These are phyloP conservation scores for Tapirus indicus DNA, from an alignment of 2,797 vertebrate species.

Conservation along the genomic window DNA sequence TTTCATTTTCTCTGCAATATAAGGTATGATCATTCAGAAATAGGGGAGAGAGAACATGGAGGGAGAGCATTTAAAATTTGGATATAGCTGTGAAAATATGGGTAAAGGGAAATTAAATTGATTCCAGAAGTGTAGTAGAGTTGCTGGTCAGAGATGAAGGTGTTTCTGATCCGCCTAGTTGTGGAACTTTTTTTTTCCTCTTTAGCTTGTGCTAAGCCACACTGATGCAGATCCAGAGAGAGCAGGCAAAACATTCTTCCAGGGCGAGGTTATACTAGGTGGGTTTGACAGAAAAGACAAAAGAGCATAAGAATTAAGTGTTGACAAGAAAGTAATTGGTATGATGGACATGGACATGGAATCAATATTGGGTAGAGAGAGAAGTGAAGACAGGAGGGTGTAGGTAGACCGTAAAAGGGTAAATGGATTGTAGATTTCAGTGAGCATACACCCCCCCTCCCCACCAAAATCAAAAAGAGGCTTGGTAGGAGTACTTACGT, in stretches of 20 bases:
- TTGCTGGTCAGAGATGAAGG: background rate
- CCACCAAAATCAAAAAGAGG: rapidly evolving
- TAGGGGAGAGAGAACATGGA: background rate
- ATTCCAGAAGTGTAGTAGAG: background rate
- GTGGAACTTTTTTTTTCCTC: background rate
- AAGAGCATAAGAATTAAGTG: background rate
- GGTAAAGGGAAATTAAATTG: background rate
- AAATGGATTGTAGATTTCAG: background rate
- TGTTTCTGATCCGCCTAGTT: background rate
- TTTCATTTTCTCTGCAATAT: background rate
- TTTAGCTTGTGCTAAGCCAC: background rate
- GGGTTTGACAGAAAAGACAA: background rate
- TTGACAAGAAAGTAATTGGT: conserved; percentile 44
- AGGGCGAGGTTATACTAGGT: background rate
- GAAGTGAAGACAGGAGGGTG: background rate
- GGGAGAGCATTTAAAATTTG: background rate
- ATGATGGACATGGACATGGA: background rate
- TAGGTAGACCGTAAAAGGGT: background rate
- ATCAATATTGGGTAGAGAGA: background rate
- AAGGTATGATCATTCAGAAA: background rate
- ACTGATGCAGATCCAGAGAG: background rate
- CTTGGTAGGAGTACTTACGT: background rate
- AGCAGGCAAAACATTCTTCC: background rate
- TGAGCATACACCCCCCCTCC: background rate
- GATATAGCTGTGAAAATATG: conserved; percentile 28